These are phyloP conservation scores for Bombylius major DNA, from an alignment of 2,888 invertebrate species.

Conservation along the genomic window DNA sequence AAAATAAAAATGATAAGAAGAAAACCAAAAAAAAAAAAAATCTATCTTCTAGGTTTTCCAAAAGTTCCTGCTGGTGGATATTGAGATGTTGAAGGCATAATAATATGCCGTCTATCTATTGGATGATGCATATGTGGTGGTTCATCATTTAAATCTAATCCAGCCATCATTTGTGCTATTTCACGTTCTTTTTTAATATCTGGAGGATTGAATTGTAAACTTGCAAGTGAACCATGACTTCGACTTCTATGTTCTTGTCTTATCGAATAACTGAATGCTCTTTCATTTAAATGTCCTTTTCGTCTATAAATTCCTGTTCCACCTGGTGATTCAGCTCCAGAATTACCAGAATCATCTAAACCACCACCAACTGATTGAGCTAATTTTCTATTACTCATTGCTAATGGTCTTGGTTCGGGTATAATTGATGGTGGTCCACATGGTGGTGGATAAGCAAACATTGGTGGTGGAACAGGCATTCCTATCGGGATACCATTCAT, in stretches of 20 bases:
- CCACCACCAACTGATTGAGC: conserved; percentile 57
- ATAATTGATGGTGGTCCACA: conserved; percentile 45
- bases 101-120: background rate
- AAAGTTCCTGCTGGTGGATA: background rate
- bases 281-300: conserved; percentile 83
- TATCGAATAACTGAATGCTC: conserved; percentile 88
- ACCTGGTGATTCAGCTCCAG: conserved; percentile 44
- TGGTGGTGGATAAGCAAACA: conserved; percentile 37
- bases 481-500: conserved; percentile 35
- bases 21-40: too few species aligned
- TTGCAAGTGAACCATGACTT: conserved; percentile 83
- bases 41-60: background rate
- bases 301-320: conserved; percentile 80
- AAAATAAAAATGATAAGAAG: too few species aligned
- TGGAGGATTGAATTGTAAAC: conserved; percentile 76
- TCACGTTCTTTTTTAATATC: conserved; percentile 81
- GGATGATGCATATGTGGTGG: background rate
- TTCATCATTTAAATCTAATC: conserved; percentile 60
- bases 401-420: conserved; percentile 43
- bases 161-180: conserved; percentile 88
- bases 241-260: conserved; percentile 85
- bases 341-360: conserved; percentile 41
- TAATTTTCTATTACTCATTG: conserved; percentile 44
- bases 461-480: conserved; percentile 41
- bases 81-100: background rate